Conservation (phyloP, 2,113 vertebrate genomes). For the Tupaia tana region DNA sequence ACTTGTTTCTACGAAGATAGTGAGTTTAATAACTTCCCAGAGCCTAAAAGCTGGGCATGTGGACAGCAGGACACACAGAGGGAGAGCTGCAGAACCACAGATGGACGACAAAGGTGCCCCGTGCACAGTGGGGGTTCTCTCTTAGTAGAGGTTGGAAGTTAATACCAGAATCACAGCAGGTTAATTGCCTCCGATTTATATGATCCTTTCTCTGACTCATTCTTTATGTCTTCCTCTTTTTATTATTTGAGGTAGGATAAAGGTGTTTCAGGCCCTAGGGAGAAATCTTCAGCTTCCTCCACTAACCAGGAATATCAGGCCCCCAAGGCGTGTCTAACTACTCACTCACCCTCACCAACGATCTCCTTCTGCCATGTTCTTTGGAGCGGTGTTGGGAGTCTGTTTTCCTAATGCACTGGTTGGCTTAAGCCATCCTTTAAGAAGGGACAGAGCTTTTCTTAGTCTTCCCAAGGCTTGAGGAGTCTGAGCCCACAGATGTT, state of each 20-base stretch:
- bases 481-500: not conserved
- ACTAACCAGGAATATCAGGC: not conserved
- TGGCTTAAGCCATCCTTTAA: not conserved
- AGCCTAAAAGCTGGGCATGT: not conserved
- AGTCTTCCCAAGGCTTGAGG: not conserved
- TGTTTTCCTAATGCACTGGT: not conserved
- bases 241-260: not conserved
- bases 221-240: not conserved
- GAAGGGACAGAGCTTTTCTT: not conserved
- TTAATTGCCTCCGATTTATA: not conserved
- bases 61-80: not conserved
- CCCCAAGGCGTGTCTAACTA: not conserved
- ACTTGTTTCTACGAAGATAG: not conserved
- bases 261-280: not conserved
- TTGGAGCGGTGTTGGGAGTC: not conserved
- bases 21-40: not conserved
- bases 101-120: too few relatives aligned
- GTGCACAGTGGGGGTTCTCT: too few relatives aligned
- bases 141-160: not conserved
- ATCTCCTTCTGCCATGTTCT: not conserved
- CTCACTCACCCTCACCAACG: not conserved
- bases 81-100: not conserved
- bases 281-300: not conserved
- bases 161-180: not conserved
- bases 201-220: not conserved